phyloP scores from a whole-genome alignment of 2,797 vertebrate genomes.

The Syndactyla subalaris region DNA sequence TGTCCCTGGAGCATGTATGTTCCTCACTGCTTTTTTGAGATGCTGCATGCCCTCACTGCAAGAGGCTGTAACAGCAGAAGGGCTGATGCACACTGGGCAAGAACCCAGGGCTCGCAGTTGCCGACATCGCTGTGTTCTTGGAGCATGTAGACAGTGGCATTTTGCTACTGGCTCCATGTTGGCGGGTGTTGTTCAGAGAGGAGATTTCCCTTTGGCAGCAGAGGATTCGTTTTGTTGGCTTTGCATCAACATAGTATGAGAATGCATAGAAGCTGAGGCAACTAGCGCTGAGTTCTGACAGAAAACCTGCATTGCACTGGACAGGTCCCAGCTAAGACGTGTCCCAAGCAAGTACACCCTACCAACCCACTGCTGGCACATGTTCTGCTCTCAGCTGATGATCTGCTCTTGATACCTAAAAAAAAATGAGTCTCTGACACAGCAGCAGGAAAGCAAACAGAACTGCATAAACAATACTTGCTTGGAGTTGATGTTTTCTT shows the following conservation, averaged over 20 bases:
- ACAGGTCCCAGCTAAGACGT: neutral
- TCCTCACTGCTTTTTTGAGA: neutral
- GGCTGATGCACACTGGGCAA: neutral
- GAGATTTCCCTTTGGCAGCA: neutral
- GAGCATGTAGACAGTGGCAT: neutral
- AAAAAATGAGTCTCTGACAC: neutral
- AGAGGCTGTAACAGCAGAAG: neutral
- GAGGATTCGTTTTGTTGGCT: neutral
- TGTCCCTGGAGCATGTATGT: neutral
- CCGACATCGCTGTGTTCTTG: neutral
- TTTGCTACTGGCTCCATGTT: neutral
- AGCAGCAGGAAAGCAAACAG: neutral
- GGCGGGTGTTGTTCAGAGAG: neutral
- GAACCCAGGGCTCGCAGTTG: neutral
- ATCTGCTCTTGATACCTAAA: neutral
- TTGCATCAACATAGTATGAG: neutral
- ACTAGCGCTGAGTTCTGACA: neutral
- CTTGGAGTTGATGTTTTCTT: neutral
- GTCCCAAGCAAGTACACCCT: neutral
- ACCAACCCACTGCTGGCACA: neutral
- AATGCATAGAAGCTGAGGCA: neutral
- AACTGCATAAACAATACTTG: neutral
- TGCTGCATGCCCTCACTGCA: neutral
- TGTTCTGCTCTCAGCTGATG: neutral
- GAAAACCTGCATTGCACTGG: neutral